Base-by-base conservation (phyloP, 2,113 vertebrate genomes). In the Nipponia nippon region DNA sequence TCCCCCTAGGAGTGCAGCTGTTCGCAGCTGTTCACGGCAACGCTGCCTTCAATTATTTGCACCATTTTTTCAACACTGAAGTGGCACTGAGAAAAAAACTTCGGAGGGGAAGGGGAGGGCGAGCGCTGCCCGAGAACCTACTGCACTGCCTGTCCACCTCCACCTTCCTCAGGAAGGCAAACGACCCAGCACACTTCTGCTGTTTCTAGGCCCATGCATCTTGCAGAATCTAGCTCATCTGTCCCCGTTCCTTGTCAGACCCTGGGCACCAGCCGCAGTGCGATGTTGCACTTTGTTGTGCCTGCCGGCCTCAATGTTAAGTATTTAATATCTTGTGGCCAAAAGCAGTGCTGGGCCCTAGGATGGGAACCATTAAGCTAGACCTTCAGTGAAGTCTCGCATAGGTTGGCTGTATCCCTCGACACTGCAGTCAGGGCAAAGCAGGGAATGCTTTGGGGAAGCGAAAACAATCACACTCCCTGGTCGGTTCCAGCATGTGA, bases 81-180 rank as follows among this genome's bases (percentile, higher is more conserved):
- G 36, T 9, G 67, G 23, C 27, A 67, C 58, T 18, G 52, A 87
- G 69, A 21, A 46, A n/a, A 63, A 55, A 77, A 17, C 29, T 22
- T 2, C 11, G 25, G 0, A 2, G 4, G 27, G 18, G 8, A 52
- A 47, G 23, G 23, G 25, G 18, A 71, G 36, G 5, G 49, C 1
- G 5, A 78, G 72, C 1, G 2, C 30, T 53, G 49, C 59, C 38
- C 2, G 3, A 50, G 10, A 55, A 80, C 53, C 10, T 62, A 20
- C 29, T 16, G 76, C 46, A 7, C n/a, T 36, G n/a, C 32, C 42
- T 50, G 70, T 42, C 18, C 55, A 36, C 26, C 22, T 77, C 36
- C 36, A 8, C 21, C 30, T 73, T 36, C 62, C 38, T 30, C 50
- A 26, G 71, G 67, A 66, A 76, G 42, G 30, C 52, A 58, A 80